A percentile compares a stretch with the other conserved stretches of the same genome.
Evolutionary conservation across 2,113 vertebrate genomes (phyloP).

Genomic region (Grammomys dolichurus): DNA sequence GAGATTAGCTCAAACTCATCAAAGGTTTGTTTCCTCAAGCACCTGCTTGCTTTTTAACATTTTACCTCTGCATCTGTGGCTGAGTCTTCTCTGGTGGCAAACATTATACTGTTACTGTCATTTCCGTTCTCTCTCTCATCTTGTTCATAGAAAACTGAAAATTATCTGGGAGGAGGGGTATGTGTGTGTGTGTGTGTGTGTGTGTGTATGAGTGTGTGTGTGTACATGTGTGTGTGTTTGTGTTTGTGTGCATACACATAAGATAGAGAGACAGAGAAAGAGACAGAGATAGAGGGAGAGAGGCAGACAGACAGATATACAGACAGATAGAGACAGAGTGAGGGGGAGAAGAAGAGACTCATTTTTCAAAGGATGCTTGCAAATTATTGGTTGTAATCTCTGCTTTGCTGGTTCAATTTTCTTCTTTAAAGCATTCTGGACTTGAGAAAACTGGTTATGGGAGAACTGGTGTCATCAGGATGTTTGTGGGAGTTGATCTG

Average conservation of each 20-base stretch:
- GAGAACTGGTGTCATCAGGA: not conserved
- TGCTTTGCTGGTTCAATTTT: not conserved
- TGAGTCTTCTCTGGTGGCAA: constrained; percentile 42
- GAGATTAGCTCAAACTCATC: constrained; percentile 22
- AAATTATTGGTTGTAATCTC: constrained; percentile 19
- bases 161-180: not conserved
- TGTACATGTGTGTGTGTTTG: not conserved
- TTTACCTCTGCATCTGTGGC: constrained; percentile 24
- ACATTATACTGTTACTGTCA: constrained; percentile 30
- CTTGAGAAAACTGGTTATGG: constrained; percentile 38
- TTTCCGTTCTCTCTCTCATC: not conserved
- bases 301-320: not conserved
- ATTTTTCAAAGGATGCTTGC: constrained; percentile 56
- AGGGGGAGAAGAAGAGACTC: not conserved
- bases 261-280: no score
- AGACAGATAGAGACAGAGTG: no score
- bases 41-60: constrained; percentile 2
- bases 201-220: not conserved
- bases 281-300: not conserved
- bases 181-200: not conserved
- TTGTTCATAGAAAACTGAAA: not conserved
- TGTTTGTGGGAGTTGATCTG: constrained; percentile 31
- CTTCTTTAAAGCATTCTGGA: constrained; percentile 1
- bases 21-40: not conserved
- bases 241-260: not conserved